Base-by-base conservation (phyloP, 2,888 invertebrate genomes). In the Epiblema foenella region DNA sequence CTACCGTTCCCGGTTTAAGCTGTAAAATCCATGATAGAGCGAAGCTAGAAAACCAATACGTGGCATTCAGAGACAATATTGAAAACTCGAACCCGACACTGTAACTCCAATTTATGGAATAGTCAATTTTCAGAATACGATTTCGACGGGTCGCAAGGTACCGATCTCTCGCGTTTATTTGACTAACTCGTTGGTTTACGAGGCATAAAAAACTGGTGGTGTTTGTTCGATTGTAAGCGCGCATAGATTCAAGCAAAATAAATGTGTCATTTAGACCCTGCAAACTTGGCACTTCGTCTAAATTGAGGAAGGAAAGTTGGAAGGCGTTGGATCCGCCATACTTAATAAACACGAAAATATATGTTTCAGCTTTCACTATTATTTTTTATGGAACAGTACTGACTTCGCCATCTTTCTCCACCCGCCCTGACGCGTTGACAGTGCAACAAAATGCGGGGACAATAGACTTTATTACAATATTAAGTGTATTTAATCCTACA, bases 11-110 rank as follows among this genome's bases (percentile, higher is more conserved):
- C 39, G 10, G 39, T 39, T 65, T 65, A 42, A 52, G 59, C 52
- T 64, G 59, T 70, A 70, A 70, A 65, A 65, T 17, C 62, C 58
- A 42, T 11, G 42, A 65, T 52, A 58, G 39, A 10, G 11, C 58
- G n/a, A 46, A 24, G 24, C 60, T 49, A 42, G 46, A 46, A 65
- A 70, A 37, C 54, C 59, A 70, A 65, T 65, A 46, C 46, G 46
- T 46, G 65, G 42, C 52, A 64, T 17, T 33, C 59, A 70, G 51
- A 70, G 70, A 59, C 70, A 66, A 66, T 70, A 70, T 70, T 66
- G 65, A 66, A 66, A 70, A 60, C 42, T 65, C 46, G 39, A 70
- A 58, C 33, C 33, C 29, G 59, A 33, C 54, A 24, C 52, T n/a
- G 46, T 54, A 66, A 46, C 66, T 46, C 60, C 65, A 60, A 46